Conservation (phyloP, 1,140 invertebrate genomes). For the Agrypnia vestita region DNA sequence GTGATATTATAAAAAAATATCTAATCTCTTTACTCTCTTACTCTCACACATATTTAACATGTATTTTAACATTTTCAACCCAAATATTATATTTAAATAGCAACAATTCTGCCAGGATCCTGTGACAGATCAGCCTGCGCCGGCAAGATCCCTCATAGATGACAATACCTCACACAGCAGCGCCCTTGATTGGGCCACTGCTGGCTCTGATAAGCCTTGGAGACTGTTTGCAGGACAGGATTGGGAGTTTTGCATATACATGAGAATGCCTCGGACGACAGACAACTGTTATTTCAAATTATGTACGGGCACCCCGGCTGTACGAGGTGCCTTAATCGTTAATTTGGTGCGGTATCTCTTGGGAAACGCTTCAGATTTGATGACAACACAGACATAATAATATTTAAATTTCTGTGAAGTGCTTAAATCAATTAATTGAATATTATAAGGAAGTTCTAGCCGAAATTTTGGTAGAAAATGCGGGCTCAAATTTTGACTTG, state of each 20-base stretch:
- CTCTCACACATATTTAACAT: too few relatives aligned
- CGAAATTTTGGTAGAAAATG: too few relatives aligned
- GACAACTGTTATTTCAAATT: constrained; percentile 19
- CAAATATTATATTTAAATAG: too few relatives aligned
- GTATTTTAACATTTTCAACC: too few relatives aligned
- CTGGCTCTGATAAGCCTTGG: constrained; percentile 25
- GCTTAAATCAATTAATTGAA: background rate
- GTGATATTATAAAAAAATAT: too few relatives aligned
- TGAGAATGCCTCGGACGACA: constrained; percentile 4
- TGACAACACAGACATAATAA: background rate
- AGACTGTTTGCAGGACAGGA: constrained; percentile 31
- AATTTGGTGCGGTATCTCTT: constrained; percentile 18
- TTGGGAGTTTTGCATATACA: constrained; percentile 37
- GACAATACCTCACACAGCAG: constrained; percentile 18
- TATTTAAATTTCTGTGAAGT: background rate
- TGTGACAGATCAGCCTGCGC: too few relatives aligned
- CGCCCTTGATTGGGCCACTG: constrained; percentile 18
- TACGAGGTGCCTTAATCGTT: constrained; percentile 14
- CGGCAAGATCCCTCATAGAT: background rate
- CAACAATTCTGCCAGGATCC: too few relatives aligned
- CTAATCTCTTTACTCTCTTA: too few relatives aligned
- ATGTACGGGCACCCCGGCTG: background rate
- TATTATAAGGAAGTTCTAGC: too few relatives aligned
- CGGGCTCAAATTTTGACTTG: too few relatives aligned
- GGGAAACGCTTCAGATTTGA: background rate